A percentile compares a stretch with the other conserved stretches of the same genome.
Evolutionary conservation across 2,113 vertebrate species (phyloP).

Genomic region (Lynx canadensis): DNA sequence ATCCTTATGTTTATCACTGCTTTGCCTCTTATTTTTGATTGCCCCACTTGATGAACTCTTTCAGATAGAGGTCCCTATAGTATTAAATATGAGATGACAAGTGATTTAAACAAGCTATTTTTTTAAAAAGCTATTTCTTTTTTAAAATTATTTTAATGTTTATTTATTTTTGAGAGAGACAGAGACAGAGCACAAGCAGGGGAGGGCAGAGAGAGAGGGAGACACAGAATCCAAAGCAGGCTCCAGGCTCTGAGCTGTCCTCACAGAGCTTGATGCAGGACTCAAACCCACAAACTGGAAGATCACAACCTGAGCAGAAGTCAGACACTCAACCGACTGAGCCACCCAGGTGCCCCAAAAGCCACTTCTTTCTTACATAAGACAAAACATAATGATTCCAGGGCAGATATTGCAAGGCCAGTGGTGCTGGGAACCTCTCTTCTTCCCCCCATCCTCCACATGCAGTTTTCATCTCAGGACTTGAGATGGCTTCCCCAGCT

Average conservation of each 20-base stretch:
- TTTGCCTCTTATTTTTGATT: conserved; percentile 13
- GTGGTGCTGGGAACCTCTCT: background rate
- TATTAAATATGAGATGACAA: conserved; percentile 9
- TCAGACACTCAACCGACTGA: too few relatives aligned
- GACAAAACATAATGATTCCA: background rate
- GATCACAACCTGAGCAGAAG: too few relatives aligned
- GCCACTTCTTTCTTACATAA: background rate
- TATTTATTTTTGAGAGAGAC: too few relatives aligned
- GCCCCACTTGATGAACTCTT: background rate
- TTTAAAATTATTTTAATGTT: too few relatives aligned
- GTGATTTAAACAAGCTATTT: background rate
- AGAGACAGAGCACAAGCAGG: too few relatives aligned
- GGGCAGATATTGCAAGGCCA: background rate
- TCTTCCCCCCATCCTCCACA: background rate
- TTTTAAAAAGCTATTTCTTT: background rate
- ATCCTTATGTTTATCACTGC: background rate
- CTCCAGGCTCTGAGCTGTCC: too few relatives aligned
- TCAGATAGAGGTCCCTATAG: background rate
- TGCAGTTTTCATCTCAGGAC: background rate
- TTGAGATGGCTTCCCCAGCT: background rate
- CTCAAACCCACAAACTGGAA: too few relatives aligned
- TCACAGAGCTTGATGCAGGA: too few relatives aligned
- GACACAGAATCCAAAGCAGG: too few relatives aligned
- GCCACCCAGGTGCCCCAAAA: background rate
- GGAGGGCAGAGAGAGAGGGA: too few relatives aligned